phyloP scores from a whole-genome alignment of 2,888 invertebrate genomes.

The Cosmopolites sordidus region DNA sequence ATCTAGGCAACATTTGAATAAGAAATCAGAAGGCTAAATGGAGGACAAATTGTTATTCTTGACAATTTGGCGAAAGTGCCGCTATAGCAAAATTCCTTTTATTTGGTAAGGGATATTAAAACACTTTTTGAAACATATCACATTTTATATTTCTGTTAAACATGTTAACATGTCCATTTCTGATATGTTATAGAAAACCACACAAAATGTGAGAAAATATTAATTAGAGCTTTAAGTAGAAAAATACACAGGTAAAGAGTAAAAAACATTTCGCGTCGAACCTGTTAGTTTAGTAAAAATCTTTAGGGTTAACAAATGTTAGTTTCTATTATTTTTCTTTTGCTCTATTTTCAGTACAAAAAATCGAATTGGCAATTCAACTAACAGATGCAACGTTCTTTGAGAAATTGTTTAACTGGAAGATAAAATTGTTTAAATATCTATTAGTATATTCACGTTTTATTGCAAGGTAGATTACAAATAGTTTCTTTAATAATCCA shows the following conservation, averaged over 20 bases:
- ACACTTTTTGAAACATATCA: constrained; percentile 38
- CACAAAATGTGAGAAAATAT: constrained; percentile 7
- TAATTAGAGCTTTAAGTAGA: not conserved
- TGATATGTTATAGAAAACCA: constrained; percentile 35
- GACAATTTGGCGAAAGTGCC: too few species aligned
- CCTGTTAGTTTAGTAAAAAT: too few species aligned
- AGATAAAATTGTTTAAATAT: not conserved
- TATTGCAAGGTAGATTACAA: not conserved
- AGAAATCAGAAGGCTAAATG: too few species aligned
- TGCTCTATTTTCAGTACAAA: too few species aligned
- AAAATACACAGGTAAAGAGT: not conserved
- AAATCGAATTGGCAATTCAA: too few species aligned
- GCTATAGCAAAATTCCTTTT: too few species aligned
- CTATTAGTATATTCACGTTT: not conserved
- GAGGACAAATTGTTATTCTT: too few species aligned
- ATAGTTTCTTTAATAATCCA: too few species aligned
- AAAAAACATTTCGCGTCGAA: not conserved
- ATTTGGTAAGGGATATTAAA: too few species aligned
- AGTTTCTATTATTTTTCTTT: too few species aligned
- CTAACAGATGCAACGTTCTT: not conserved
- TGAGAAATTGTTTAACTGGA: not conserved
- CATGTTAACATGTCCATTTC: constrained; percentile 32
- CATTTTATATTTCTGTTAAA: constrained; percentile 41
- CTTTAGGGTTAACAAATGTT: too few species aligned
- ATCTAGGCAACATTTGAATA: too few species aligned